phyloP scores from a whole-genome alignment of 2,888 invertebrate genomes.

The Oxytorus armatus region DNA sequence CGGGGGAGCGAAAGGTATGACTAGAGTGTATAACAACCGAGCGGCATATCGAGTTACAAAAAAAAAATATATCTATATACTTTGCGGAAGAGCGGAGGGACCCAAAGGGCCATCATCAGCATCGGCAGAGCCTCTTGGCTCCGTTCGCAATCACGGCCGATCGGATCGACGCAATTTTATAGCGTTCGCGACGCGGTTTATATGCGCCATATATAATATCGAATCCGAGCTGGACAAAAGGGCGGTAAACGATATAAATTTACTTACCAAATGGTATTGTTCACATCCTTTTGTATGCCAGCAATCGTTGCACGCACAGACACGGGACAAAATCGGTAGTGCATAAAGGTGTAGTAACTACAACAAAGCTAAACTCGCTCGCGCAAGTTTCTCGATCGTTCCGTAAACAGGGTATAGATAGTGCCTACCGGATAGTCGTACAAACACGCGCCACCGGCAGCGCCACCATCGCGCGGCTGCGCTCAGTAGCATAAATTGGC shows the following conservation, averaged over 20 bases:
- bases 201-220: no score
- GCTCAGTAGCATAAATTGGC: constrained; percentile 73
- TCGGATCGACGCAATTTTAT: constrained; percentile 67
- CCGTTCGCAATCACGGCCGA: constrained; percentile 62
- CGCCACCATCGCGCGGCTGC: constrained; percentile 47
- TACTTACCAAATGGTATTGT: no score
- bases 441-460: constrained; percentile 25
- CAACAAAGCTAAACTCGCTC: no score
- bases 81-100: neutral
- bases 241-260: no score
- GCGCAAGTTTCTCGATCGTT: no score
- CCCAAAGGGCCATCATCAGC: constrained; percentile 37
- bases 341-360: no score
- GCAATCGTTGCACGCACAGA: no score
- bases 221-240: neutral
- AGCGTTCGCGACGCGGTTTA: constrained; percentile 29
- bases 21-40: neutral
- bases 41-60: neutral
- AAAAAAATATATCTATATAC: neutral
- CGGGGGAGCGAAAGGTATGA: neutral
- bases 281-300: neutral
- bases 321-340: no score
- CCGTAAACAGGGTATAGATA: no score
- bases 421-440: constrained; percentile 44
- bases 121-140: constrained; percentile 34